Conservation (phyloP, 1,140 invertebrate species). For the Lethrus apterus region DNA sequence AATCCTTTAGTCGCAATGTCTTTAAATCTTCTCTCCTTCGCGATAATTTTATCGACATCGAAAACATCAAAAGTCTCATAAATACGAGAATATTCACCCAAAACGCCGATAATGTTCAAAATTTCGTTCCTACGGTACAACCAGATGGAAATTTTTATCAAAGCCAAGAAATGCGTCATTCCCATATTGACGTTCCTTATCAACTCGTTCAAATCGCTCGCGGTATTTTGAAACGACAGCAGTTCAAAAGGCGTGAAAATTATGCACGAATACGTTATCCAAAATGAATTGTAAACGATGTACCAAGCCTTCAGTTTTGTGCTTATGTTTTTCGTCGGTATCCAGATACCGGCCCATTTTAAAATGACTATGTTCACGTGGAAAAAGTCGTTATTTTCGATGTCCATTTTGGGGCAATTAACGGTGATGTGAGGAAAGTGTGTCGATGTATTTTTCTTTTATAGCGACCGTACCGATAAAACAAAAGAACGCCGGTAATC, state of each 20-base stretch:
- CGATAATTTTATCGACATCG: constrained; percentile 9
- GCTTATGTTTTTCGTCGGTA: not conserved
- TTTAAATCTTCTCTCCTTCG: constrained; percentile 5
- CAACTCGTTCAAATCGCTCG: constrained; percentile 6
- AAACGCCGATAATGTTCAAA: constrained; percentile 7
- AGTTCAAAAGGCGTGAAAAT: constrained; percentile 17
- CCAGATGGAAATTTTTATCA: constrained; percentile 15
- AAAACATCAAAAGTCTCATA: constrained; percentile 20
- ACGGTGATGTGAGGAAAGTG: too few species aligned
- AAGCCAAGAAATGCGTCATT: constrained; percentile 17
- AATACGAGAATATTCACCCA: constrained; percentile 11
- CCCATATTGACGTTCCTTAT: constrained; percentile 19
- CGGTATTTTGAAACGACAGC: constrained; percentile 12
- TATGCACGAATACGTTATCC: constrained; percentile 5
- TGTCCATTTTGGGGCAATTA: constrained; percentile 7
- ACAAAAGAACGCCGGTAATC: too few species aligned
- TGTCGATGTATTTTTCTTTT: too few species aligned
- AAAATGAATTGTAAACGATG: constrained; percentile 7
- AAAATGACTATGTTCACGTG: constrained; percentile 11
- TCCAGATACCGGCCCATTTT: constrained; percentile 12
- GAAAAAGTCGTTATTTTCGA: too few species aligned
- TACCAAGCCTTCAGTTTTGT: constrained; percentile 6
- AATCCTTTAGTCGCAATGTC: constrained; percentile 5
- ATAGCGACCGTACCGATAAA: too few species aligned
- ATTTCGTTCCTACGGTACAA: constrained; percentile 15